Evolutionary conservation across 2,888 invertebrate genomes (phyloP), one percentile per base, ranked within the genome.

Genomic region (Pyrrhia umbra): DNA sequence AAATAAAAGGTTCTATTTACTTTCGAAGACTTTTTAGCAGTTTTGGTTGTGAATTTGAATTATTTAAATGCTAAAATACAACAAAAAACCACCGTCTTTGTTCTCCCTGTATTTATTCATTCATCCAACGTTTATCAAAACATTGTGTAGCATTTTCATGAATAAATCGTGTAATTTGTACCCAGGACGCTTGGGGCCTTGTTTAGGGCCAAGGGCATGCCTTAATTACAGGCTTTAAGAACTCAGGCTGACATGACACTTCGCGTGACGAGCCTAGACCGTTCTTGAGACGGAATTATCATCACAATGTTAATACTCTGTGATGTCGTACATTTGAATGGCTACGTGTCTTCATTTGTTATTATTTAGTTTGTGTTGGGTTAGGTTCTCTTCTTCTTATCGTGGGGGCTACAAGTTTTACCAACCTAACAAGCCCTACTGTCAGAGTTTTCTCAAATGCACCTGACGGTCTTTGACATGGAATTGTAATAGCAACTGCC

Each of bases 121-220:
- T n/a, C n/a, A n/a, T 23, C 8, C n/a, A 30, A 69, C 43, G 34
- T 20, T 10, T 9, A 39, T 46, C 46, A 62, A 51, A 70, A 47
- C 21, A 34, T 18, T 40, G 30, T 46, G 30, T 13, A 62, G 46
- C 51, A 30, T 70, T 70, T 62, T 62, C 62, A 70, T 40, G 21
- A 42, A 46, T 70, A 62, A 52, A 63, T 70, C 40, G n/a, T 37
- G 65, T 71, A 67, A 71, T 67, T 67, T 63, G 64, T 67, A 18
- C 46, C 15, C 67, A 47, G 18, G 58, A 39, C 43, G 20, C 37
- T 60, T 13, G 68, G 43, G 43, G 15, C 13, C 45, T 74, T 60
- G 40, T 50, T 54, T 72, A 37, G 50, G 50, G 13, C 46, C 50
- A 55, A 74, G 60, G 68, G 43, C 60, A 60, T 40, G 40, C 20